phyloP scores from a whole-genome alignment of 1,140 invertebrate genomes.

The Condylostylus longicornis region DNA sequence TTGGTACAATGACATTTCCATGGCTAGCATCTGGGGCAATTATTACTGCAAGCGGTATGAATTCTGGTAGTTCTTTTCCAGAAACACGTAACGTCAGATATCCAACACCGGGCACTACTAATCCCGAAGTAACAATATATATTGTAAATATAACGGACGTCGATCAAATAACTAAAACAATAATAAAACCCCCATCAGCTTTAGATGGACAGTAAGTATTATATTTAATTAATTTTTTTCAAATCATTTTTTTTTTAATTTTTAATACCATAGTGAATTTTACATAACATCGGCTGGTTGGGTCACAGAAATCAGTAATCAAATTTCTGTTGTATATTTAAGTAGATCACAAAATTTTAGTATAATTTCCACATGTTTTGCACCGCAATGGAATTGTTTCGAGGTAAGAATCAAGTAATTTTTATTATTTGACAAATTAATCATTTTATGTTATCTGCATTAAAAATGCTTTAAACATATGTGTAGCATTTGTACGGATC shows the following conservation, averaged over 20 bases:
- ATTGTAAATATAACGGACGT: slow-evolving; percentile 58
- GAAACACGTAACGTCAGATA: slow-evolving; percentile 58
- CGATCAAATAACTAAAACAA: slow-evolving; percentile 40
- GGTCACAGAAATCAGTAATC: slow-evolving; percentile 50
- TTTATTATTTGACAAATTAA: no score
- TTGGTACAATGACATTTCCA: slow-evolving; percentile 58
- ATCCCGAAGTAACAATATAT: slow-evolving; percentile 67
- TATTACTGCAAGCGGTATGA: slow-evolving; percentile 31
- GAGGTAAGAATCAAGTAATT: slow-evolving; percentile 47
- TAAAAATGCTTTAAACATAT: no score
- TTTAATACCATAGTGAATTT: slow-evolving; percentile 69
- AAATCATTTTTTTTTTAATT: background rate
- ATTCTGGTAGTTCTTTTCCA: slow-evolving; percentile 43
- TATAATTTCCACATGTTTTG: slow-evolving; percentile 61
- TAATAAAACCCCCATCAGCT: slow-evolving; percentile 50
- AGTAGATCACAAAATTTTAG: slow-evolving; percentile 79
- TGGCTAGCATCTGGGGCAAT: slow-evolving; percentile 47
- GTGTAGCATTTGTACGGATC: no score
- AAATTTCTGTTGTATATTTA: slow-evolving; percentile 77
- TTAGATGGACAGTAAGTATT: slow-evolving; percentile 53
- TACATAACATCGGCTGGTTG: slow-evolving; percentile 83
- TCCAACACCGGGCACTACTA: slow-evolving; percentile 69
- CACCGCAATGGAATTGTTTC: slow-evolving; percentile 63
- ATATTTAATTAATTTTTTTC: background rate
- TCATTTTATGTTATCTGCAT: no score